Evolutionary conservation across 1,140 invertebrate genomes (phyloP).

Genomic region (Ylistrum balloti): DNA sequence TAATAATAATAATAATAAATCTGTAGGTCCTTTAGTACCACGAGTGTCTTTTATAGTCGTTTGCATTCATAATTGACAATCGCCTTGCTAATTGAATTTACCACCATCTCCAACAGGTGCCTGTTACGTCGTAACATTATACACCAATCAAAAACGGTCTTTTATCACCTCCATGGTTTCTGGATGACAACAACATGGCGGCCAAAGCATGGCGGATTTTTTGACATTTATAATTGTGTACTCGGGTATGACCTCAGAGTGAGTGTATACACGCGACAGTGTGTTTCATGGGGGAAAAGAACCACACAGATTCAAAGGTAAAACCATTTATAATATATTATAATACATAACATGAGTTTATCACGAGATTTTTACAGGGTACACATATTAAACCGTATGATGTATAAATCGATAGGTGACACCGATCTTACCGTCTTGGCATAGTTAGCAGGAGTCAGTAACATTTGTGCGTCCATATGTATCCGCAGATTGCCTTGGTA

Average conservation of each 20-base stretch:
- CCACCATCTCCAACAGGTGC: neutral
- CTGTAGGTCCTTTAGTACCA: too few species aligned
- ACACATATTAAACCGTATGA: neutral
- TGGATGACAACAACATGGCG: conserved; percentile 32
- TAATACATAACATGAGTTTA: neutral
- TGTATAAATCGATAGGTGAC: neutral
- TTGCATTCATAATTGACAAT: neutral
- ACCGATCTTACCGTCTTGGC: too few species aligned
- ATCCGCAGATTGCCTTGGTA: too few species aligned
- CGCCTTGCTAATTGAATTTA: neutral
- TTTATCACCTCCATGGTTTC: conserved; percentile 33
- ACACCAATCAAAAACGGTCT: neutral
- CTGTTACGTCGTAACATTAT: neutral
- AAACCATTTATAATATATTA: neutral
- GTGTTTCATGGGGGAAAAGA: conserved; percentile 37
- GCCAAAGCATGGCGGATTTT: conserved; percentile 30
- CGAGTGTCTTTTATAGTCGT: too few species aligned
- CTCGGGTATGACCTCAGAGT: neutral
- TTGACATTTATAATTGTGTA: conserved; percentile 31
- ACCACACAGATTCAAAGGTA: conserved; percentile 18
- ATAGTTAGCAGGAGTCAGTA: neutral
- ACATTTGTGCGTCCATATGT: neutral
- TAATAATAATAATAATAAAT: too few species aligned
- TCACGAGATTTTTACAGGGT: neutral
- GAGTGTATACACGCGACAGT: neutral